These are phyloP conservation scores for Lasaia peninsularis DNA, from an alignment of 1,140 invertebrate genomes.

Conservation along the genomic window DNA sequence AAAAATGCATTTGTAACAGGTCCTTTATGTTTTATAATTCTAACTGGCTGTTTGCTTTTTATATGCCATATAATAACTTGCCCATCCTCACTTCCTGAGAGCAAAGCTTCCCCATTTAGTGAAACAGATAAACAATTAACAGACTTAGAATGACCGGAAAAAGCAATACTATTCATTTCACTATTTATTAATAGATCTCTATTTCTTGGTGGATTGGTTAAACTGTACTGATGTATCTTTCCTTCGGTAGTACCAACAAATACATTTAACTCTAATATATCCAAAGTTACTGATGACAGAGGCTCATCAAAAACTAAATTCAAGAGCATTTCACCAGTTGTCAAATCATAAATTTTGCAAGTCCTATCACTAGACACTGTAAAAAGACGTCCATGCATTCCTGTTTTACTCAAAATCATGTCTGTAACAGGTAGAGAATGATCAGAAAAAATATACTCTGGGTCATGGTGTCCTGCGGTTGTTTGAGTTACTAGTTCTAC, in stretches of 20 bases:
- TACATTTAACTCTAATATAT: constrained; percentile 83
- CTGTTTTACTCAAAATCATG: constrained; percentile 81
- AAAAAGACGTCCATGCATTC: constrained; percentile 81
- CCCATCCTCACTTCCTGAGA: constrained; percentile 87
- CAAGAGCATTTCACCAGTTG: constrained; percentile 81
- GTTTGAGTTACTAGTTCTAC: constrained; percentile 67
- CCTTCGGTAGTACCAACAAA: constrained; percentile 87
- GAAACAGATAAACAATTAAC: constrained; percentile 86
- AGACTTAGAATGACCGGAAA: constrained; percentile 81
- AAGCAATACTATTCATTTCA: constrained; percentile 67
- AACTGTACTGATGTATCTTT: constrained; percentile 81
- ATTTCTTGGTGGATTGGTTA: constrained; percentile 82
- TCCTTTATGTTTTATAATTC: constrained; percentile 84
- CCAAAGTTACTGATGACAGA: constrained; percentile 83
- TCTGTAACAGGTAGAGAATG: constrained; percentile 88
- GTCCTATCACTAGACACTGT: constrained; percentile 90
- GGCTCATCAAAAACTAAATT: constrained; percentile 86
- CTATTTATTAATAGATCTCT: constrained; percentile 81
- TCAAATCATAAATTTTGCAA: constrained; percentile 88
- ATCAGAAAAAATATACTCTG: constrained; percentile 83
- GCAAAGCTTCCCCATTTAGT: constrained; percentile 81
- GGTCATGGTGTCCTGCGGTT: constrained; percentile 79
- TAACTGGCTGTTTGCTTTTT: constrained; percentile 83
- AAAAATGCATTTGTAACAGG: constrained; percentile 84
- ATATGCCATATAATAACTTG: constrained; percentile 89